These are phyloP conservation scores for Drosophila pruinosa DNA, from an alignment of 1,140 invertebrate species.

Conservation along the genomic window DNA sequence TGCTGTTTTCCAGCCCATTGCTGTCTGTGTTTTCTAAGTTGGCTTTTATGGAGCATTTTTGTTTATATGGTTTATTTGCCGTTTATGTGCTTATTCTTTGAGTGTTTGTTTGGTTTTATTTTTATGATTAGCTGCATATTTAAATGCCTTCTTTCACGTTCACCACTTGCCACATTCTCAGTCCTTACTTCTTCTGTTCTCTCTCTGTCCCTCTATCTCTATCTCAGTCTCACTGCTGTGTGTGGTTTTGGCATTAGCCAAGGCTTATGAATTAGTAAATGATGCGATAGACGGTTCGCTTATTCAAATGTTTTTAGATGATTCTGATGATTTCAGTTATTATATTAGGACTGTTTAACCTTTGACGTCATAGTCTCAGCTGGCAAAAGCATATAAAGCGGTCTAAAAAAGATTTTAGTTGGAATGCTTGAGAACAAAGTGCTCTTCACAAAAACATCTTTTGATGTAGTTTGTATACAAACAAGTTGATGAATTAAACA, in stretches of 20 bases:
- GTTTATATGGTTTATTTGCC: constrained; percentile 50
- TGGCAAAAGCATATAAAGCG: neutral
- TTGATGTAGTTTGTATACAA: no score
- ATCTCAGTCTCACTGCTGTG: neutral
- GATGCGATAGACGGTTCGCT: constrained; percentile 35
- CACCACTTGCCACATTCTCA: neutral
- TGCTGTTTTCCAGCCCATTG: constrained; percentile 19
- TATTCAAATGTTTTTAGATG: constrained; percentile 35
- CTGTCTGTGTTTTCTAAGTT: constrained; percentile 29
- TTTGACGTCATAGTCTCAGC: neutral
- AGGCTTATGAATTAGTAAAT: constrained; percentile 56
- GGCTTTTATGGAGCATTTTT: constrained; percentile 46
- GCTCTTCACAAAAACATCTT: no score
- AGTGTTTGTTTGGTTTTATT: constrained; percentile 56
- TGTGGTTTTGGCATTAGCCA: constrained; percentile 25
- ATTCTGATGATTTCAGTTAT: constrained; percentile 27
- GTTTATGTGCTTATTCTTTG: constrained; percentile 48
- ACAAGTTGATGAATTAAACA: no score
- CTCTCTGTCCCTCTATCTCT: neutral
- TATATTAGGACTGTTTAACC: constrained; percentile 7
- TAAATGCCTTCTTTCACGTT: constrained; percentile 33
- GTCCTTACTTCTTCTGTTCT: no score
- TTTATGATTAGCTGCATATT: constrained; percentile 64
- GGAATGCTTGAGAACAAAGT: neutral
- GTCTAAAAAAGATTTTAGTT: neutral